phyloP scores from a whole-genome alignment of 2,113 vertebrate genomes.

The Mus spicilegus region DNA sequence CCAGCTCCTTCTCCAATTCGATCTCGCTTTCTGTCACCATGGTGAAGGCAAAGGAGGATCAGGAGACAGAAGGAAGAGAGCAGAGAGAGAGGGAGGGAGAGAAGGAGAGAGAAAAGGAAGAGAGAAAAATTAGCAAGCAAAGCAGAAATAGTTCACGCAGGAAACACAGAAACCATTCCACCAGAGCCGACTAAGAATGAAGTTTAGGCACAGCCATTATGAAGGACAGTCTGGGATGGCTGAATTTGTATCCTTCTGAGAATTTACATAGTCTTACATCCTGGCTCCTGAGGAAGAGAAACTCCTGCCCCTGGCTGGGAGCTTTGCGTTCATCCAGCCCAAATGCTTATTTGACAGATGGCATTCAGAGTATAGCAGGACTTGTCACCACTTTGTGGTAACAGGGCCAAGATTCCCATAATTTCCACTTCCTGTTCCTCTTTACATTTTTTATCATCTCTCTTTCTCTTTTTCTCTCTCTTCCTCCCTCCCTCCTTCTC shows the following conservation, averaged over 20 bases:
- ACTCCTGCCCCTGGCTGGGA: neutral
- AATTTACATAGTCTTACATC: neutral
- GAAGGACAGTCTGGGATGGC: conserved; percentile 36
- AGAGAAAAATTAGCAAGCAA: conserved; percentile 87
- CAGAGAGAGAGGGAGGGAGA: conserved; percentile 68
- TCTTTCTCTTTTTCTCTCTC: too few relatives aligned
- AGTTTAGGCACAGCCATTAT: conserved; percentile 48
- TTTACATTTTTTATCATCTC: neutral
- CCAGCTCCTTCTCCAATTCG: conserved; percentile 84
- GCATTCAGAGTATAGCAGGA: neutral
- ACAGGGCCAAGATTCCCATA: neutral
- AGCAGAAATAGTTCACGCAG: conserved; percentile 85
- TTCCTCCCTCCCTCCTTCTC: too few relatives aligned
- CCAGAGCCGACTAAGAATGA: conserved; percentile 53
- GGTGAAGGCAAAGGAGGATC: conserved; percentile 78
- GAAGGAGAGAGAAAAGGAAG: conserved; percentile 75
- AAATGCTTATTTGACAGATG: neutral
- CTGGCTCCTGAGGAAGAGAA: neutral
- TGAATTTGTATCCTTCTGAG: conserved; percentile 35
- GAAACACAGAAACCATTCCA: conserved; percentile 79
- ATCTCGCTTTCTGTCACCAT: conserved; percentile 85
- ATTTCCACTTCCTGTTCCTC: neutral
- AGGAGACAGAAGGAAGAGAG: conserved; percentile 62
- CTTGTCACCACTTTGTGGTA: neutral
- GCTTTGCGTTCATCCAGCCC: neutral